phyloP scores from a whole-genome alignment of 2,113 vertebrate genomes.

The Eudyptes chrysolophus region DNA sequence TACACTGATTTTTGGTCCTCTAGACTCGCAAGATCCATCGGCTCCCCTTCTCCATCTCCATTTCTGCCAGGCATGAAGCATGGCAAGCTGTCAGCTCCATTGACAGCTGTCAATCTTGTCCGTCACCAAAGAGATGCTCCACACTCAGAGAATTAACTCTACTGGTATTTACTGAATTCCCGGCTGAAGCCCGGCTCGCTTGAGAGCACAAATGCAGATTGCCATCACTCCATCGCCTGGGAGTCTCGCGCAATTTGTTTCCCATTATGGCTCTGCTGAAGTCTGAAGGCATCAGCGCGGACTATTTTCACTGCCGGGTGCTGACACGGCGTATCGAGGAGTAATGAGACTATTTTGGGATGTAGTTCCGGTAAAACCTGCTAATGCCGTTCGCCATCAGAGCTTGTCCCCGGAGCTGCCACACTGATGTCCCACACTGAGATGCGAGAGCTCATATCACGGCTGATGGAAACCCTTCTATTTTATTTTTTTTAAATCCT shows the following conservation, averaged over 20 bases:
- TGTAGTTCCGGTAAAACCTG: not conserved
- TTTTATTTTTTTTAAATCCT: not conserved
- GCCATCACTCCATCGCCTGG: not conserved
- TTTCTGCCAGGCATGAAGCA: not conserved
- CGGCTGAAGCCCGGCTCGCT: not conserved
- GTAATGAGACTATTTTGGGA: conserved; percentile 13
- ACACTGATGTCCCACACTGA: not conserved
- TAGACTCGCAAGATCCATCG: not conserved
- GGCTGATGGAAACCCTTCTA: not conserved
- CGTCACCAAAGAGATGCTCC: not conserved
- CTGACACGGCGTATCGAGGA: not conserved
- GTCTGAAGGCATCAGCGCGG: not conserved
- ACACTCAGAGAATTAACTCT: not conserved
- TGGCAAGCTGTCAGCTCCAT: not conserved
- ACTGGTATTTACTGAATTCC: not conserved
- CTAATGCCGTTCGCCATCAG: not conserved
- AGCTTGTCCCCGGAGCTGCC: not conserved
- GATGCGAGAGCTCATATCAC: not conserved
- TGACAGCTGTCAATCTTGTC: conserved; percentile 53
- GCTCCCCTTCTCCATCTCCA: not conserved
- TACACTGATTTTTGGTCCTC: not conserved
- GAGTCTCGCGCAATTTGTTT: not conserved
- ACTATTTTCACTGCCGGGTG: conserved; percentile 19
- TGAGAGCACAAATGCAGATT: not conserved
- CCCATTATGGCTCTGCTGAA: conserved; percentile 21